Evolutionary conservation across 2,888 invertebrate genomes (phyloP).

Genomic region (Noctua comes): DNA sequence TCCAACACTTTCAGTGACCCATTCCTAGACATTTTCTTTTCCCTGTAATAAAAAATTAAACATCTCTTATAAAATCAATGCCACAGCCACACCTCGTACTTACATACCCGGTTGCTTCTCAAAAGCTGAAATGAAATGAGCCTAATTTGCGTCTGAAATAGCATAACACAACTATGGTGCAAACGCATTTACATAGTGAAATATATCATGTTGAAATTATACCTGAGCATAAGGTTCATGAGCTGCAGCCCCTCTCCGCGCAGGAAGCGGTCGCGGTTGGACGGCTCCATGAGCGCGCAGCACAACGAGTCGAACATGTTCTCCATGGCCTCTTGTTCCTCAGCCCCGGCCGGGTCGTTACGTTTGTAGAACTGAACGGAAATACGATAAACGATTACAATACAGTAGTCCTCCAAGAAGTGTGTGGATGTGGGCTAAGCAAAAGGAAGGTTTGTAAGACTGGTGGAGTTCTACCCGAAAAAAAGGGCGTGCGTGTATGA

Average conservation of each 20-base stretch:
- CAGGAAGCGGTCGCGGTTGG: slow-evolving; percentile 97
- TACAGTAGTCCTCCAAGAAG: not conserved
- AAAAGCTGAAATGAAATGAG: no score
- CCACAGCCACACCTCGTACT: no score
- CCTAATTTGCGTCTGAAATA: no score
- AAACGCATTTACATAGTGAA: no score
- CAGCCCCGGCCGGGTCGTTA: slow-evolving; percentile 96
- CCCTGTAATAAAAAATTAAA: slow-evolving; percentile 82
- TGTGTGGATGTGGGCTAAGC: not conserved
- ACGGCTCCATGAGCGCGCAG: slow-evolving; percentile 96
- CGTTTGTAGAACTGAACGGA: slow-evolving; percentile 95
- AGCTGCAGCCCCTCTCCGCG: slow-evolving; percentile 99
- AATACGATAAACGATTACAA: not conserved
- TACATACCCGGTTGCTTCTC: no score
- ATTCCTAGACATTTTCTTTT: slow-evolving; percentile 98
- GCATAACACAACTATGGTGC: no score
- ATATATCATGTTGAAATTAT: not conserved
- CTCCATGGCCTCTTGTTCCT: slow-evolving; percentile 99
- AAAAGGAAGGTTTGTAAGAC: not conserved
- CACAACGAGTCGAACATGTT: slow-evolving; percentile 99
- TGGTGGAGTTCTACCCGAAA: not conserved
- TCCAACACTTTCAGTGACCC: slow-evolving; percentile 99
- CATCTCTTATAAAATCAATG: not conserved
- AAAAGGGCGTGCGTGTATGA: not conserved
- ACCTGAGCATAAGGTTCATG: slow-evolving; percentile 99